Evolutionary conservation across 1,140 invertebrate species (phyloP), one percentile per base, ranked within the genome.

Genomic region (Leptonema lineaticorne): DNA sequence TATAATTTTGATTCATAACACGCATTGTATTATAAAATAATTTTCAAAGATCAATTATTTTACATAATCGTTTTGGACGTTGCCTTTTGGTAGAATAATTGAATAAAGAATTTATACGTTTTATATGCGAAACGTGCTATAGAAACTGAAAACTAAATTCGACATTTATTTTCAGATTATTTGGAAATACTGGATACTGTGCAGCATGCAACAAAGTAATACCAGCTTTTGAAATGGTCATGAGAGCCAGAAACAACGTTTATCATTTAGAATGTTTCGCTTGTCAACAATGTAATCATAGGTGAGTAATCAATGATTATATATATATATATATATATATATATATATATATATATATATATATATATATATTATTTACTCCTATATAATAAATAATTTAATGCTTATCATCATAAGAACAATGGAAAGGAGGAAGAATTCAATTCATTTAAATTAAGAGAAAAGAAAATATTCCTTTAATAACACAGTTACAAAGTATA

Each of bases 231-330:
- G 96, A 98, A 81, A 97, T 98, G 95, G 97, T 98, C 66, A 99
- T 99, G 96, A 86, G 95, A 74, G 96, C 96, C 14, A 91, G 93
- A 77, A 92, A 88, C 76, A 97, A 98, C 78, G 96, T 98, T 41
- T 98, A 98, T 79, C 96, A 98, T 81, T 85, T 99, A 70, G 96
- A 98, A 79, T 99, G 96, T 82, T 99, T 99, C 79, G 95, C 96
- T 46, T 99, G 96, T 80, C 95, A 98, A 79, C 94, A 97, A 80
- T 99, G 96, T 79, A 96, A 95, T 83, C 95, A 98, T 82, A 94
- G 96, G 96, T 98, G 79, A 87, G 85, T 81, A 18, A 41, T 60
- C n/a, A n/a, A n/a, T n/a, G n/a, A n/a, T n/a, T n/a, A n/a, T 33
- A 33, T 33, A 6, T 6, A 33, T 33, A 6, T 33, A 5, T 11